Base-by-base conservation (phyloP, 2,888 invertebrate species). In the Platycheirus rosarum region DNA sequence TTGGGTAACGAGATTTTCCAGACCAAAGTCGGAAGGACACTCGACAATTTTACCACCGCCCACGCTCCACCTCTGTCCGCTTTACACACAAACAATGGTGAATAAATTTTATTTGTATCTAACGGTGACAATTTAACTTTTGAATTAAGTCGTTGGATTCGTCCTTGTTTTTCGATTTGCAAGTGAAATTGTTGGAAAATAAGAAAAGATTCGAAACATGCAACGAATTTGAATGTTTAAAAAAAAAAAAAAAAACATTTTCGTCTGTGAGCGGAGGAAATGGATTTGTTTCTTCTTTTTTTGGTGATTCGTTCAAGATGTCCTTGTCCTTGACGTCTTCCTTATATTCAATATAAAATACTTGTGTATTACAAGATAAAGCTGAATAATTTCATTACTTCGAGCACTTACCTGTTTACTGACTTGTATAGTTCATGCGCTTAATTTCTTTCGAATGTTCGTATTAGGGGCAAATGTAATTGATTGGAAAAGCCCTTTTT, bases 71-170 rank as follows among this genome's bases (percentile, higher is more conserved):
- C 11, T 18, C n/a, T 55, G 44, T 18, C 44, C 7, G 13, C 16
- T 18, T 1, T 23, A 40, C 57, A 40, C 11, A 29, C 55, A 55
- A 37, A 51, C 57, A 66, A 57, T 66, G 26, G 48, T 65, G 57
- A 57, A 66, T 66, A 74, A 66, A 66, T 65, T 60, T 57, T 48
- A n/a, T 74, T 68, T 46, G 29, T 44, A 49, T 60, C 55, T 74
- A 66, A 66, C 57, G 51, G 42, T 74, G 49, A 57, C 74, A 66
- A 74, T 74, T 66, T 74, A 66, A 74, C 53, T 73, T 73, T 46
- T 32, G 44, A 63, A 73, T 73, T 73, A 65, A 53, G 48, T 55
- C 63, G 35, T 65, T 29, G 48, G 20, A 46, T 53, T 14, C 3
- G 40, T 65, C 37, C 13, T 63, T 8, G 7, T 32, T 48, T 48